Conservation (phyloP, 1,140 invertebrate genomes). For the Bombus difficillimus region DNA sequence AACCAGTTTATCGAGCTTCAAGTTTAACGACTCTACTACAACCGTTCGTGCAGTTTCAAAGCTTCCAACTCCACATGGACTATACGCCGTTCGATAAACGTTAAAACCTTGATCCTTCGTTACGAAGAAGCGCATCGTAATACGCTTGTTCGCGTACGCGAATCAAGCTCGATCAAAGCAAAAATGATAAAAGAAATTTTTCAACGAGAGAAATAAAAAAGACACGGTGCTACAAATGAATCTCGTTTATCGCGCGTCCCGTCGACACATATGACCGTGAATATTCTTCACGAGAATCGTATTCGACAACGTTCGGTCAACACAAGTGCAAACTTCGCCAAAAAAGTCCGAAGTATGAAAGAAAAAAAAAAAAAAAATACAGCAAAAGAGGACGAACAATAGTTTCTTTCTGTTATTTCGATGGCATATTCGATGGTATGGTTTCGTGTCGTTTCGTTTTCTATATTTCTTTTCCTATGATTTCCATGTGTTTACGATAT, state of each 20-base stretch:
- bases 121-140: background rate
- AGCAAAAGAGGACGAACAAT: background rate
- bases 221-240: background rate
- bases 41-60: background rate
- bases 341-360: background rate
- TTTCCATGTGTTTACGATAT: background rate
- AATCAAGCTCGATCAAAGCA: background rate
- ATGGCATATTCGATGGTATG: background rate
- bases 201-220: background rate
- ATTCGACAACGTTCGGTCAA: slow-evolving; percentile 16
- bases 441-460: background rate
- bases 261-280: background rate
- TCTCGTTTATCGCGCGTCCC: slow-evolving; percentile 2
- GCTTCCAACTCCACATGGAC: background rate
- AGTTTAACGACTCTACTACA: slow-evolving; percentile 28
- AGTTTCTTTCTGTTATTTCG: background rate
- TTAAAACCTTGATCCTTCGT: slow-evolving; percentile 3
- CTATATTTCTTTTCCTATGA: background rate
- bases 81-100: background rate
- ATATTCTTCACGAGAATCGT: slow-evolving; percentile 24
- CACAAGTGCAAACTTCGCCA: background rate
- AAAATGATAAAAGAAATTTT: background rate
- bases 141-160: too few relatives aligned
- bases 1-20: slow-evolving; percentile 40
- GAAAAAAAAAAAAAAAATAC: background rate